Conservation (phyloP, 2,888 invertebrate genomes). For the Isoperla grammatica region DNA sequence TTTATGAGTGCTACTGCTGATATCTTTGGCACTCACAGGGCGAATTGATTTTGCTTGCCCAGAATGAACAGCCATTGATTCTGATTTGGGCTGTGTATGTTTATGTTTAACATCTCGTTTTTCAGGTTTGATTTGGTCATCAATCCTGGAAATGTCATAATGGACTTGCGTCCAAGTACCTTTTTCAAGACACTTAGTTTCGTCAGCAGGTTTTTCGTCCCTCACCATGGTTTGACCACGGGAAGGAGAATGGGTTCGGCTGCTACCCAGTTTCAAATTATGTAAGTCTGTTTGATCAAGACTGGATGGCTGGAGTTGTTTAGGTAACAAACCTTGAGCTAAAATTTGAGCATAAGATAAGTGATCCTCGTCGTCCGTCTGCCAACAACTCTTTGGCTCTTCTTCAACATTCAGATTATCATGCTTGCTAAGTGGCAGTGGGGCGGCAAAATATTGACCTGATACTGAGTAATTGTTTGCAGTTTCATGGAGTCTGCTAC, state of each 20-base stretch:
- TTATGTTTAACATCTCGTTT: too few relatives aligned
- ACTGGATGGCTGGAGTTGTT: conserved; percentile 54
- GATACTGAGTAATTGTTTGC: background rate
- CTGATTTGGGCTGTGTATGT: too few relatives aligned
- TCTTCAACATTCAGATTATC: too few relatives aligned
- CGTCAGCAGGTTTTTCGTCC: conserved; percentile 25
- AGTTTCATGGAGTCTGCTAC: too few relatives aligned
- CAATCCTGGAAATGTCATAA: background rate
- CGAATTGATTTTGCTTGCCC: too few relatives aligned
- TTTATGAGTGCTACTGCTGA: too few relatives aligned
- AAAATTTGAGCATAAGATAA: conserved; percentile 68
- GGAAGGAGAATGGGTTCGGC: background rate
- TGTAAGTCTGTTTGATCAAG: conserved; percentile 21
- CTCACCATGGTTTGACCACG: background rate
- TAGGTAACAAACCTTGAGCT: conserved; percentile 54
- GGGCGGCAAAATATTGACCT: background rate
- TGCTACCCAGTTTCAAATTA: too few relatives aligned
- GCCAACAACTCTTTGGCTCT: background rate
- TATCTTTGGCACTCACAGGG: too few relatives aligned
- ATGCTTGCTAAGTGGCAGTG: too few relatives aligned
- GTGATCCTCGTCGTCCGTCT: conserved; percentile 24
- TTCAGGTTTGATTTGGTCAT: background rate
- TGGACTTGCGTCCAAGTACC: conserved; percentile 7
- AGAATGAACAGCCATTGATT: too few relatives aligned
- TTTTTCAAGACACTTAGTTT: conserved; percentile 29